A percentile compares a stretch with the other conserved stretches of the same genome.
phyloP scores from a whole-genome alignment of 1,140 invertebrate species.

The Mesaphorura yosii region DNA sequence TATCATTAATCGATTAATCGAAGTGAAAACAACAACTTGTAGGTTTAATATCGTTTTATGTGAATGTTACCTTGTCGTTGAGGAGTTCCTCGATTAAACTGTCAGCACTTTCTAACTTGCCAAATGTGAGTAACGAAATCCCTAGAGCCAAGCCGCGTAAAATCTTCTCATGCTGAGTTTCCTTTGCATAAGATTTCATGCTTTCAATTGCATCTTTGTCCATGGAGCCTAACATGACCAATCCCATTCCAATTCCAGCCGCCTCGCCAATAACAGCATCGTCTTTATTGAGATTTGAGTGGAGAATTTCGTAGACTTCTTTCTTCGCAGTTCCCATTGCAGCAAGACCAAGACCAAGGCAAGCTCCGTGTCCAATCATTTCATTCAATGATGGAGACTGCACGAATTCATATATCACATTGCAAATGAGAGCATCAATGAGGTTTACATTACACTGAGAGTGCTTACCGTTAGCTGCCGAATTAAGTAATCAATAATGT shows the following conservation, averaged over 20 bases:
- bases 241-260: conserved; percentile 93
- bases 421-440: conserved; percentile 3
- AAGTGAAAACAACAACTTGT: conserved; percentile 1
- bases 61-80: conserved; percentile 49
- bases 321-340: conserved; percentile 77
- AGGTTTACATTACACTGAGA: conserved; percentile 2
- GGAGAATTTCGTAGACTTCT: conserved; percentile 90
- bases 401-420: conserved; percentile 20
- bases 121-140: conserved; percentile 94
- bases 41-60: not conserved
- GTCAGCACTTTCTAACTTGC: conserved; percentile 90
- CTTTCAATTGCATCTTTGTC: conserved; percentile 78
- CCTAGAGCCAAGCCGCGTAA: conserved; percentile 87
- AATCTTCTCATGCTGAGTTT: conserved; percentile 98
- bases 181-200: conserved; percentile 81
- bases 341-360: conserved; percentile 87
- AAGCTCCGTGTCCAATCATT: conserved; percentile 92
- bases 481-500: conserved; percentile 90
- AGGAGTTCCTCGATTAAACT: conserved; percentile 76
- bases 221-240: conserved; percentile 95
- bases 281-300: conserved; percentile 95
- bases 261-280: conserved; percentile 98
- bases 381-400: conserved; percentile 36
- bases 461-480: conserved; percentile 73
- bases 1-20: conserved; percentile 6